Evolutionary conservation across 1,140 invertebrate genomes (phyloP), one percentile per base, ranked within the genome.

Genomic region (Drosophila persimilis): DNA sequence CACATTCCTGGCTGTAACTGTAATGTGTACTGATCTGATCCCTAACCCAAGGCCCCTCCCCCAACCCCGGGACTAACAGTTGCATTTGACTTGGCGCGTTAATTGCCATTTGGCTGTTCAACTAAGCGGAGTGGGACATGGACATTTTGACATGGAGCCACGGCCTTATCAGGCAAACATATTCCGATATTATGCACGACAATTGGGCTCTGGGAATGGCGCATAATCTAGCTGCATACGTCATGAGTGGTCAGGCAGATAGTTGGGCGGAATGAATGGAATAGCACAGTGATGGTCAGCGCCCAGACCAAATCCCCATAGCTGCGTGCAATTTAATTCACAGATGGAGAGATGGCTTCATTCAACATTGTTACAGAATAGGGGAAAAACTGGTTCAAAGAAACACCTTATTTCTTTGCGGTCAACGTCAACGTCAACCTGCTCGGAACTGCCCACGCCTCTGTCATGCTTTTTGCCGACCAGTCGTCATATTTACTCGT

Each of bases 21-120:
- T 8, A 31, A 9, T 31, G 8, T 31, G 29, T 35, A 35, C 35
- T 39, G 35, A 39, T 39, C 35, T 39, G 35, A 39, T 39, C 35
- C 35, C 35, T 39, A 61, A 35, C 43, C 56, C n/a, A 50, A 44
- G 31, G 41, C 20, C 53, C 46, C 29, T 24, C 15, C 45, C 45
- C 22, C 51, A n/a, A 45, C 24, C 52, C 48, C 15, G 11, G 24
- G 5, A 13, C 48, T 9, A 41, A 53, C 62, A 81, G 78, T 88
- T 86, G 83, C 86, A 80, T 69, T 85, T 71, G 77, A 73, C 63
- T 74, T 89, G 71, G 70, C 74, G 85, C 80, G 80, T 89, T 89
- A 80, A 89, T 80, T 89, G 85, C 81, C 73, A 73, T 77, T 80
- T 77, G 72, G 64, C 54, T 59, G 54, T 62, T 22, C 72, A 63